phyloP scores from a whole-genome alignment of 2,797 vertebrate species.

The Periparus ater region DNA sequence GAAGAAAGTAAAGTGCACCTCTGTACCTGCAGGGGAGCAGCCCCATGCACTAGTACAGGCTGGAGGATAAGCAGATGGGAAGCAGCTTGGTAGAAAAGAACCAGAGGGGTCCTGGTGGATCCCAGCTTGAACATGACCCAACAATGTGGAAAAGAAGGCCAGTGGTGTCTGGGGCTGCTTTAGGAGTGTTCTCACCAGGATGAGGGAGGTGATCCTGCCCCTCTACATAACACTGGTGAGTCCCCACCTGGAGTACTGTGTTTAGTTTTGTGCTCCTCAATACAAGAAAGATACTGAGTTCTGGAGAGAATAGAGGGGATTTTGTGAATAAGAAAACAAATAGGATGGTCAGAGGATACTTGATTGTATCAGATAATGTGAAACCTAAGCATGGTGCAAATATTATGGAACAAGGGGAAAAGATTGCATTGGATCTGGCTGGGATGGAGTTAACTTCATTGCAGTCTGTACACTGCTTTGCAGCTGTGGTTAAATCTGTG shows the following conservation, averaged over 20 bases:
- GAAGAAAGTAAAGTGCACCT: neutral
- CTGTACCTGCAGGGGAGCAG: neutral
- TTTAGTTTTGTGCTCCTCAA: neutral
- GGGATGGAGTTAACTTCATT: neutral
- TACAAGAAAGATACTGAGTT: neutral
- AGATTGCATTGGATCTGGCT: neutral
- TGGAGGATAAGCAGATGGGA: neutral
- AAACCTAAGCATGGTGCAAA: neutral
- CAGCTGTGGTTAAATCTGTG: neutral
- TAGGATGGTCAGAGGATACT: neutral
- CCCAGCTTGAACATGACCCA: neutral
- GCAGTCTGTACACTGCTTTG: neutral
- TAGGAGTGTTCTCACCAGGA: neutral
- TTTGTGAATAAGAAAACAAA: neutral
- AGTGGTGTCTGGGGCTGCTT: neutral
- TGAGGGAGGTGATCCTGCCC: neutral
- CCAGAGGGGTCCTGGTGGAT: rapidly evolving
- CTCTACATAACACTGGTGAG: neutral
- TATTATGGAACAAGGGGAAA: neutral
- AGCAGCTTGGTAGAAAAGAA: neutral
- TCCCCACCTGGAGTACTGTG: neutral
- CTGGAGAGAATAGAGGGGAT: neutral
- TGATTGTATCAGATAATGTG: neutral
- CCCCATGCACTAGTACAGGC: neutral
- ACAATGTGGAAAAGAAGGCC: neutral